A percentile compares a stretch with the other conserved stretches of the same genome.
Conservation (phyloP, 2,113 vertebrate genomes). For the Octodon degus region DNA sequence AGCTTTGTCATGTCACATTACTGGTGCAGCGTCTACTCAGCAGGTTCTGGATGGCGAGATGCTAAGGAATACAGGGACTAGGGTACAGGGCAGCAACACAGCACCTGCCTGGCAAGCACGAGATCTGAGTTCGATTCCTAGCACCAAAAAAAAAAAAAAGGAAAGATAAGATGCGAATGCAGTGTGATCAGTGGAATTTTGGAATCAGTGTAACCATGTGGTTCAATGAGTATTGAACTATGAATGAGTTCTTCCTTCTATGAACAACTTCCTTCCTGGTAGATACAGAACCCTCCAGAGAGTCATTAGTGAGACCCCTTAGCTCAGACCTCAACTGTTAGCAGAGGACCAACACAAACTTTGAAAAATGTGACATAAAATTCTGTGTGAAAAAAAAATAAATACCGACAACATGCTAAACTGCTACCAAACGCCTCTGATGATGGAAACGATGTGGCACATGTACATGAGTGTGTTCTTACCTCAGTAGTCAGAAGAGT, state of each 20-base stretch:
- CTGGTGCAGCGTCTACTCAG: background rate
- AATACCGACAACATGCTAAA: background rate
- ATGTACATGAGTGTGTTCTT: background rate
- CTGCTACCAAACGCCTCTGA: background rate
- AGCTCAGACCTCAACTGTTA: background rate
- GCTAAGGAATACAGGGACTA: background rate
- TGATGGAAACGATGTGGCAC: background rate
- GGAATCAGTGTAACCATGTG: background rate
- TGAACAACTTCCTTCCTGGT: background rate
- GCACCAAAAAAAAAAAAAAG: too few relatives aligned
- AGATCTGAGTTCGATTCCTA: too few relatives aligned
- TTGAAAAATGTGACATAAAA: background rate
- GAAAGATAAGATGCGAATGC: background rate
- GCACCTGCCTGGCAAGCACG: too few relatives aligned
- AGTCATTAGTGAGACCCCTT: background rate
- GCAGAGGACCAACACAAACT: background rate
- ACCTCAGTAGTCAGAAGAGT: slow-evolving; percentile 33
- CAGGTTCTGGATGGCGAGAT: slow-evolving; percentile 1
- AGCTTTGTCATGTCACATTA: background rate
- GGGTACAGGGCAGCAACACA: too few relatives aligned
- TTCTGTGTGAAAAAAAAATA: slow-evolving; percentile 4
- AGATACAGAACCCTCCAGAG: slow-evolving; percentile 4
- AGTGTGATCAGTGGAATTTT: background rate
- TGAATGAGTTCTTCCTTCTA: background rate
- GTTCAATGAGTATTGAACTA: background rate